Conservation (phyloP, 2,797 vertebrate species). For the Neolamprologus multifasciatus region DNA sequence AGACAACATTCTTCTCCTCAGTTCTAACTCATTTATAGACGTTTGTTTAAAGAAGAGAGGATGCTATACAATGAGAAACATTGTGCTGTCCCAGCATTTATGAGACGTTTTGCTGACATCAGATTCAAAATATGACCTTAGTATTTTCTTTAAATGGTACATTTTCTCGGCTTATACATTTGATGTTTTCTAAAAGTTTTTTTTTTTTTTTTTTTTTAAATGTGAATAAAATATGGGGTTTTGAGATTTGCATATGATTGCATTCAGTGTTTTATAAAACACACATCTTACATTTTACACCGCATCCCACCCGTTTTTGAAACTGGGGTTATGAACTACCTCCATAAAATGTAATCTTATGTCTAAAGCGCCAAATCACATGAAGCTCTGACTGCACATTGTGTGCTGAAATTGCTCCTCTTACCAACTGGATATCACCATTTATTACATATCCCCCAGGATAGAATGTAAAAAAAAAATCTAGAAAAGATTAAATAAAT, state of each 20-base stretch:
- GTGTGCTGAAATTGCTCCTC: slow-evolving; percentile 44
- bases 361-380: background rate
- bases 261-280: background rate
- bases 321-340: background rate
- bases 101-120: background rate
- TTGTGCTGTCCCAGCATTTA: background rate
- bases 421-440: slow-evolving; percentile 55
- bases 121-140: background rate
- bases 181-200: background rate
- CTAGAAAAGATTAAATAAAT: slow-evolving; percentile 22
- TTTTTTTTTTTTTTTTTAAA: fast-evolving
- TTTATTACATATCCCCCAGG: slow-evolving; percentile 45
- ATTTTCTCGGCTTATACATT: background rate
- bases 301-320: background rate
- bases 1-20: background rate
- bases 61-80: background rate
- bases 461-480: slow-evolving; percentile 21
- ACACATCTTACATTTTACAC: background rate
- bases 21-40: background rate
- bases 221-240: background rate
- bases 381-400: slow-evolving; percentile 53
- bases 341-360: background rate
- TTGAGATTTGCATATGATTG: background rate
- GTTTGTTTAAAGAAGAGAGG: background rate
- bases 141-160: background rate